Evolutionary conservation across 2,888 invertebrate species (phyloP).

Genomic region (Choreutis nemorana): DNA sequence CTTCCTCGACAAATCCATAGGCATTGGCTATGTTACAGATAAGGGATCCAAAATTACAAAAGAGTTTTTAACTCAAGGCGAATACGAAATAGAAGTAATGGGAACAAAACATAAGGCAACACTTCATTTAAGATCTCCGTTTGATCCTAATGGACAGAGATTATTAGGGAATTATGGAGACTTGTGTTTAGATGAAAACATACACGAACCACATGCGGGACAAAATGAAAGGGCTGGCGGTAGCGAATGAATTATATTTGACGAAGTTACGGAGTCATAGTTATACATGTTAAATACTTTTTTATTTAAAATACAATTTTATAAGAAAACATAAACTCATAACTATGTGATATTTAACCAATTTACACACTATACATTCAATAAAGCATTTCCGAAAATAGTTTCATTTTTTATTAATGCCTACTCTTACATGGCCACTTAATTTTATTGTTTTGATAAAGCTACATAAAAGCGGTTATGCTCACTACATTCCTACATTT

Average conservation of each 20-base stretch:
- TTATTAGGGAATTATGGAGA: slow-evolving; percentile 73
- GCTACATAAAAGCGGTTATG: no score
- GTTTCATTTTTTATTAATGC: slow-evolving; percentile 5
- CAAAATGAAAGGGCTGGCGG: slow-evolving; percentile 58
- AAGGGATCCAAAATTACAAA: slow-evolving; percentile 69
- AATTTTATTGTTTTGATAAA: no score
- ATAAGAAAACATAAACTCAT: no score
- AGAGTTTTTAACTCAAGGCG: slow-evolving; percentile 73
- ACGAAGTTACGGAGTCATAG: no score
- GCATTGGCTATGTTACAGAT: slow-evolving; percentile 66
- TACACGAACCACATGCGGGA: slow-evolving; percentile 49
- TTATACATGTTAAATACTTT: no score
- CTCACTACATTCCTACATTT: no score
- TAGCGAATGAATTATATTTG: slow-evolving; percentile 49
- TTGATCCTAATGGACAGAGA: slow-evolving; percentile 81
- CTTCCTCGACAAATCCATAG: slow-evolving; percentile 61
- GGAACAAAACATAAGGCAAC: slow-evolving; percentile 76
- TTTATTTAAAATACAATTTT: no score
- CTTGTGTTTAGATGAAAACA: slow-evolving; percentile 42
- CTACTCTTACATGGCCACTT: no score
- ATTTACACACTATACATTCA: no score
- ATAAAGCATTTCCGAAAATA: slow-evolving; percentile 12
- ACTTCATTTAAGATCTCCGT: slow-evolving; percentile 77
- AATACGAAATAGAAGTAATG: slow-evolving; percentile 83
- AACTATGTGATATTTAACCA: no score